phyloP scores from a whole-genome alignment of 2,797 vertebrate species.

The Vireo griseus region DNA sequence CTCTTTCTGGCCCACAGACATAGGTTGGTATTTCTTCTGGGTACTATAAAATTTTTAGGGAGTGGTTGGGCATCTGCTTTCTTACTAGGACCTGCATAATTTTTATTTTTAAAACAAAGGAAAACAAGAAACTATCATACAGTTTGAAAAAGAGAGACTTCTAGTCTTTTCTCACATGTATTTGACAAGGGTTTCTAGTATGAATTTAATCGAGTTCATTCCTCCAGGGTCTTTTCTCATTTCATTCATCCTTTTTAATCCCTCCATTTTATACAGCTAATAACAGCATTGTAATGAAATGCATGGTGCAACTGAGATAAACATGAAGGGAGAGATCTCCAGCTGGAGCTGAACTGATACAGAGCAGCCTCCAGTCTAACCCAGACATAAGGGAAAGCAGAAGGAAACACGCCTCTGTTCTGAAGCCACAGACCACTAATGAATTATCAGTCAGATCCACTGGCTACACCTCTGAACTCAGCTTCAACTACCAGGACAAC shows the following conservation, averaged over 20 bases:
- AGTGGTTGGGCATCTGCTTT: not conserved
- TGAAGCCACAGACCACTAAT: not conserved
- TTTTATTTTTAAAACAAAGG: not conserved
- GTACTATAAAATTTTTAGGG: not conserved
- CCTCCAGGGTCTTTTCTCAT: slow-evolving; percentile 8
- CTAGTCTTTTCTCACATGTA: not conserved
- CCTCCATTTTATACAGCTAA: not conserved
- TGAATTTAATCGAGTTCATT: not conserved
- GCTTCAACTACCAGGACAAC: not conserved
- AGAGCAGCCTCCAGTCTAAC: not conserved
- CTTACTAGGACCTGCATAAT: not conserved
- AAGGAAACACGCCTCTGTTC: not conserved
- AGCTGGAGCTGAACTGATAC: slow-evolving; percentile 30
- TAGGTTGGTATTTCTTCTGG: not conserved
- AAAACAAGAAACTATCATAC: not conserved
- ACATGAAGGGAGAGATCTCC: not conserved
- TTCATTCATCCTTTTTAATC: slow-evolving; percentile 41
- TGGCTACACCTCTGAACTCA: not conserved
- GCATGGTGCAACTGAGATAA: slow-evolving; percentile 34
- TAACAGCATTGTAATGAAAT: slow-evolving; percentile 26
- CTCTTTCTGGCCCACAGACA: not conserved
- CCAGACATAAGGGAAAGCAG: not conserved
- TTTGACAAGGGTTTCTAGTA: not conserved
- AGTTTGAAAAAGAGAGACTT: not conserved
- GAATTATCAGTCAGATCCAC: not conserved